Conservation (phyloP, 2,888 invertebrate species). For the Trachelus troglodyta region DNA sequence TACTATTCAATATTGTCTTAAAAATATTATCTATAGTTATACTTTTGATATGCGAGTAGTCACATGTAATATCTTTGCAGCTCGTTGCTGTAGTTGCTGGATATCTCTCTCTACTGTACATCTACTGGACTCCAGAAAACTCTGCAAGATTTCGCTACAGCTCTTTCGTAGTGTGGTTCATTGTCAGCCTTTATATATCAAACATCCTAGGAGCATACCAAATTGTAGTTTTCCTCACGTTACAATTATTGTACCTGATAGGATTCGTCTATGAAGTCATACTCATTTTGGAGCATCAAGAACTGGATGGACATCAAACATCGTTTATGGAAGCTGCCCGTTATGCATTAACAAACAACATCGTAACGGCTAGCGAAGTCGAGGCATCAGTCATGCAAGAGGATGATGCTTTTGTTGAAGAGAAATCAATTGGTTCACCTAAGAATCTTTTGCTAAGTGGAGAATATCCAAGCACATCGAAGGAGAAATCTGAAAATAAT, state of each 20-base stretch:
- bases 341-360: slow-evolving; percentile 50
- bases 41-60: too few species aligned
- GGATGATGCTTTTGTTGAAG: not conserved
- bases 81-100: slow-evolving; percentile 74
- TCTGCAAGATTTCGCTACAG: slow-evolving; percentile 75
- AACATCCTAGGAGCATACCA: slow-evolving; percentile 81
- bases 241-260: slow-evolving; percentile 75
- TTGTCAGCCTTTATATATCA: slow-evolving; percentile 80
- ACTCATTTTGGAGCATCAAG: slow-evolving; percentile 68
- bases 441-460: not conserved
- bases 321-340: slow-evolving; percentile 54
- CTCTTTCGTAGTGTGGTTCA: slow-evolving; percentile 81
- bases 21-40: too few species aligned
- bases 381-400: not conserved
- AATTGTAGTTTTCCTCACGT: slow-evolving; percentile 78
- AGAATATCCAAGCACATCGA: too few species aligned
- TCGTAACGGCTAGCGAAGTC: too few species aligned
- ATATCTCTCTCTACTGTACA: slow-evolving; percentile 78
- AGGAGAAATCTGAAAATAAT: not conserved
- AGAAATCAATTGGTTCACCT: not conserved
- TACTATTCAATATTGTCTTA: too few species aligned
- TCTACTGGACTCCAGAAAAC: slow-evolving; percentile 82
- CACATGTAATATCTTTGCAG: slow-evolving; percentile 67
- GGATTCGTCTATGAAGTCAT: slow-evolving; percentile 77
- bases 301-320: slow-evolving; percentile 61